A percentile compares a stretch with the other conserved stretches of the same genome.
phyloP scores from a whole-genome alignment of 2,888 invertebrate species.

The Ichneumon xanthorius region DNA sequence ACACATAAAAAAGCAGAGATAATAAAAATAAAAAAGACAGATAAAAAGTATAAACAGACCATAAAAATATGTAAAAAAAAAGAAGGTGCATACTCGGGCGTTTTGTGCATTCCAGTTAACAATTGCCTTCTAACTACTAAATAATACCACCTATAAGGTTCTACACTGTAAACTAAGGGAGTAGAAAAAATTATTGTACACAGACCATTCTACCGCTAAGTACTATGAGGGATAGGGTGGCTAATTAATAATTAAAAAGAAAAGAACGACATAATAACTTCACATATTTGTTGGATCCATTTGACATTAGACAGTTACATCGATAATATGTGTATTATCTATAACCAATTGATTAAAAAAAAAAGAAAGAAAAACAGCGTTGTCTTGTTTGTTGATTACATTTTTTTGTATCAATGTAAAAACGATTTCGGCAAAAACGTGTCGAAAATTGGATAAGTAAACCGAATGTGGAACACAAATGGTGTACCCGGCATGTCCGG shows the following conservation, averaged over 20 bases:
- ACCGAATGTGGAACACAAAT: slow-evolving; percentile 37
- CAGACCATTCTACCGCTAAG: slow-evolving; percentile 46
- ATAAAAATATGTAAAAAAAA: not conserved
- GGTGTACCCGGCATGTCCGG: slow-evolving; percentile 35
- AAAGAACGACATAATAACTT: slow-evolving; percentile 62
- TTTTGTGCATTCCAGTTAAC: slow-evolving; percentile 18
- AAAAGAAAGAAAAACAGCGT: slow-evolving; percentile 35
- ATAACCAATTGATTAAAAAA: slow-evolving; percentile 22
- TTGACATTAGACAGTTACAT: slow-evolving; percentile 61
- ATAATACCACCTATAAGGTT: slow-evolving; percentile 29
- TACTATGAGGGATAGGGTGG: slow-evolving; percentile 43
- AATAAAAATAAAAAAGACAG: not conserved
- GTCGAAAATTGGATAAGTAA: slow-evolving; percentile 3
- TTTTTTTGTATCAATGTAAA: slow-evolving; percentile 6
- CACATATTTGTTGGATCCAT: slow-evolving; percentile 55
- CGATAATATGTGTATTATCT: slow-evolving; percentile 51
- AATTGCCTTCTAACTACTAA: slow-evolving; percentile 53
- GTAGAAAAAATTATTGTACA: slow-evolving; percentile 36
- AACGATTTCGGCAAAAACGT: not conserved
- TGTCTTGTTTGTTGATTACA: slow-evolving; percentile 7
- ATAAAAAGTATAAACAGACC: too few relatives aligned
- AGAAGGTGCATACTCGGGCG: not conserved
- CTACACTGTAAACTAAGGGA: slow-evolving; percentile 24
- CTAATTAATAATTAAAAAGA: slow-evolving; percentile 40
- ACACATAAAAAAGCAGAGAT: slow-evolving; percentile 33